A percentile compares a stretch with the other conserved stretches of the same genome.
These are phyloP conservation scores for Hirtodrosophila duncani DNA, from an alignment of 2,888 invertebrate species.

Conservation along the genomic window DNA sequence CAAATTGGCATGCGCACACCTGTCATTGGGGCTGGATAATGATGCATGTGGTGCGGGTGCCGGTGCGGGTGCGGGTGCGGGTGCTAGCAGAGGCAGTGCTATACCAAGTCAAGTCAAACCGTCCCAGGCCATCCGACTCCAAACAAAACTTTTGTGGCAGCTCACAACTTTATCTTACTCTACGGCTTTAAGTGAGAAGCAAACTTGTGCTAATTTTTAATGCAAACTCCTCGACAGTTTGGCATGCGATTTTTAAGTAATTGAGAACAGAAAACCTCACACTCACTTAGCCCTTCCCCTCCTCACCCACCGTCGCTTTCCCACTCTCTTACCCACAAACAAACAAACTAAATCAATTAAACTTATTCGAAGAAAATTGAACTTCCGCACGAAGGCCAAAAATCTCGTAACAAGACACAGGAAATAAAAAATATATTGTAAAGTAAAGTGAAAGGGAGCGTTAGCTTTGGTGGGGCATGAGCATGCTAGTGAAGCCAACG, in stretches of 20 bases:
- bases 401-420: constrained; percentile 30
- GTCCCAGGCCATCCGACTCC: constrained; percentile 15
- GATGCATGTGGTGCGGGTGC: constrained; percentile 67
- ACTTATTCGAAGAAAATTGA: constrained; percentile 63
- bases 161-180: constrained; percentile 55
- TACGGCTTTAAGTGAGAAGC: constrained; percentile 21
- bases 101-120: too few species aligned
- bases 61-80: too few species aligned
- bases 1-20: constrained; percentile 74
- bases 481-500: constrained; percentile 40
- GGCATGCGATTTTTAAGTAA: constrained; percentile 57
- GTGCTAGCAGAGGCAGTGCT: too few species aligned
- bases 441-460: constrained; percentile 24
- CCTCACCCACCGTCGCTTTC: constrained; percentile 5
- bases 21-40: constrained; percentile 68
- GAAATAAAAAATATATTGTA: constrained; percentile 47
- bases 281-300: not conserved
- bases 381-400: constrained; percentile 24
- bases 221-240: constrained; percentile 50
- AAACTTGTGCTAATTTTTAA: constrained; percentile 58
- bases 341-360: constrained; percentile 65
- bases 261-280: constrained; percentile 26
- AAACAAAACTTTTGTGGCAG: constrained; percentile 52
- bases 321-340: constrained; percentile 5
- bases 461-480: constrained; percentile 3